Evolutionary conservation across 2,113 vertebrate species (phyloP).

Genomic region (Eubucco bourcierii): DNA sequence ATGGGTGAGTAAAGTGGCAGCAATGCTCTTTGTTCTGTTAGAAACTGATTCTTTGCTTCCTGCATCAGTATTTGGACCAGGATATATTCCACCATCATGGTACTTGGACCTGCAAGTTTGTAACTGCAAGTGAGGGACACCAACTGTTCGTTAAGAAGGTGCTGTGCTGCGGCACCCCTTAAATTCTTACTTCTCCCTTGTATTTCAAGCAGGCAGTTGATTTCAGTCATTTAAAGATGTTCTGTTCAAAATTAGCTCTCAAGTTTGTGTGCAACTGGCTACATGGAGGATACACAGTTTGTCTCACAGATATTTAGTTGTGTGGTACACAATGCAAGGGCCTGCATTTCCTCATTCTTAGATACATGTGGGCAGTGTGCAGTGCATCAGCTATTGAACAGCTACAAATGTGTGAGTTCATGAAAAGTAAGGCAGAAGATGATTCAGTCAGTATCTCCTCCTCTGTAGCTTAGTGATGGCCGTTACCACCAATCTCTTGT

Average conservation of each 20-base stretch:
- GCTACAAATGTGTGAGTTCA: background rate
- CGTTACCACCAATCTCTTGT: background rate
- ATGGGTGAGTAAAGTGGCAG: slow-evolving; percentile 85
- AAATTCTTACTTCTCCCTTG: background rate
- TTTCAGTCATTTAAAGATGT: background rate
- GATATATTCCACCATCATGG: background rate
- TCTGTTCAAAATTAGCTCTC: background rate
- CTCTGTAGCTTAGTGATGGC: background rate
- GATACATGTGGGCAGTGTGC: background rate
- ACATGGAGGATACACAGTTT: background rate
- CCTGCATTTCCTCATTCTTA: background rate
- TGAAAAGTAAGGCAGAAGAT: background rate
- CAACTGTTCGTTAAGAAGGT: background rate
- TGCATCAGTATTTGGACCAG: background rate
- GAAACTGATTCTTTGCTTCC: background rate
- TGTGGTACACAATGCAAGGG: background rate
- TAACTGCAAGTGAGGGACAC: background rate
- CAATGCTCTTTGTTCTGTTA: background rate
- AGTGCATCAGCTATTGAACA: background rate
- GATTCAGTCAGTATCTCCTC: background rate
- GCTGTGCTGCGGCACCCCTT: background rate
- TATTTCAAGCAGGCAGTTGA: background rate
- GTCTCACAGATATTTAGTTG: background rate
- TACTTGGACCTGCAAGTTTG: background rate
- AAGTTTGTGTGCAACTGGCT: background rate